Conservation (phyloP, 2,888 invertebrate genomes). For the Hyposoter dolosus region DNA sequence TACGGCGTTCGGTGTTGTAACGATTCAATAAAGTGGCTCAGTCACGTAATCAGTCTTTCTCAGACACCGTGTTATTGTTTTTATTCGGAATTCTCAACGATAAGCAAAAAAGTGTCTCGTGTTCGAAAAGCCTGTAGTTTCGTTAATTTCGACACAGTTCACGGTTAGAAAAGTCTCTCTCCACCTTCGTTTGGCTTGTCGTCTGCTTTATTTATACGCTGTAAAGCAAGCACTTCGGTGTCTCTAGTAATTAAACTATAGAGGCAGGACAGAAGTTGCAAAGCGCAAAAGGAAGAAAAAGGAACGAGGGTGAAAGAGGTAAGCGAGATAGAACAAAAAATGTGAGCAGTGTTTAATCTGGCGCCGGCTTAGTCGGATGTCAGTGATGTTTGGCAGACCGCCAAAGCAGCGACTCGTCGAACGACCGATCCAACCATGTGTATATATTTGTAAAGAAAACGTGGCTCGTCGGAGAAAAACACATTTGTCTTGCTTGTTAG, state of each 20-base stretch:
- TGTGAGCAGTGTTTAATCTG: constrained; percentile 50
- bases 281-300: background rate
- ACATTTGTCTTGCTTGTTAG: background rate
- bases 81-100: background rate
- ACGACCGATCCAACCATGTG: constrained; percentile 37
- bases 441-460: constrained; percentile 1
- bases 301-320: constrained; percentile 1
- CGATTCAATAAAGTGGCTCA: background rate
- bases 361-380: constrained; percentile 50
- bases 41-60: background rate
- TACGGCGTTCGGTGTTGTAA: background rate
- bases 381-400: constrained; percentile 53
- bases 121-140: background rate
- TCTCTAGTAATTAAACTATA: constrained; percentile 41
- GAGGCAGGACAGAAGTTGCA: constrained; percentile 5
- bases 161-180: background rate
- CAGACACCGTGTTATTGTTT: background rate
- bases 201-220: constrained; percentile 51
- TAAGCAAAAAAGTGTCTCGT: background rate
- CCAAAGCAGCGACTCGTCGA: constrained; percentile 51
- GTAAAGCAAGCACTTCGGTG: background rate
- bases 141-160: constrained; percentile 5
- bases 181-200: constrained; percentile 31
- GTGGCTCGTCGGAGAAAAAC: constrained; percentile 2
- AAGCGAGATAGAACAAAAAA: constrained; percentile 2